phyloP scores from a whole-genome alignment of 2,888 invertebrate genomes.

The Tipula vernalis region DNA sequence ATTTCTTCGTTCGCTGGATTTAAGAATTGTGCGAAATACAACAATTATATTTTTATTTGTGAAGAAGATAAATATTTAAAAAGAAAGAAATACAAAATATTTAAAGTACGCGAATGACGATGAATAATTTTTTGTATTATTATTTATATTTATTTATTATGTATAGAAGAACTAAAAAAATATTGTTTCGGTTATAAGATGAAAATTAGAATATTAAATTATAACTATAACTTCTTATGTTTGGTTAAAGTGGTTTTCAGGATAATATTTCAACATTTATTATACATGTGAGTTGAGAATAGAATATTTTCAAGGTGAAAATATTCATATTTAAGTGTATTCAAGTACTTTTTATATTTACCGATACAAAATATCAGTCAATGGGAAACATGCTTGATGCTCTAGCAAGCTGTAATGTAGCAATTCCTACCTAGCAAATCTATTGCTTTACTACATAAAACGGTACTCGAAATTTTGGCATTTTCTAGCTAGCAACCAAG shows the following conservation, averaged over 20 bases:
- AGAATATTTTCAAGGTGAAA: not conserved
- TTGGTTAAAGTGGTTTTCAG: not conserved
- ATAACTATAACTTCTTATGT: not conserved
- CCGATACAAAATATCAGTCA: too few species aligned
- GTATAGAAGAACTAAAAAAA: not conserved
- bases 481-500: too few species aligned
- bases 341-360: not conserved
- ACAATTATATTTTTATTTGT: not conserved
- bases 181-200: not conserved
- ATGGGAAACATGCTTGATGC: too few species aligned
- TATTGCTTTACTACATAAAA: too few species aligned
- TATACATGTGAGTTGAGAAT: not conserved
- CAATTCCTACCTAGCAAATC: too few species aligned
- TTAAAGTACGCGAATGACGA: constrained; percentile 4
- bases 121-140: not conserved
- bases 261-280: not conserved
- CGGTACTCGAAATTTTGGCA: too few species aligned
- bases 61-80: not conserved
- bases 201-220: constrained; percentile 4
- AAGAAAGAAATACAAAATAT: not conserved
- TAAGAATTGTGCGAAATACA: not conserved
- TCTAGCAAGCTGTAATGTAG: too few species aligned
- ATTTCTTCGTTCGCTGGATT: not conserved
- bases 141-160: not conserved
- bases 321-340: not conserved